Evolutionary conservation across 2,888 invertebrate genomes (phyloP), one percentile per base, ranked within the genome.

Genomic region (Monoplex corrugatus): DNA sequence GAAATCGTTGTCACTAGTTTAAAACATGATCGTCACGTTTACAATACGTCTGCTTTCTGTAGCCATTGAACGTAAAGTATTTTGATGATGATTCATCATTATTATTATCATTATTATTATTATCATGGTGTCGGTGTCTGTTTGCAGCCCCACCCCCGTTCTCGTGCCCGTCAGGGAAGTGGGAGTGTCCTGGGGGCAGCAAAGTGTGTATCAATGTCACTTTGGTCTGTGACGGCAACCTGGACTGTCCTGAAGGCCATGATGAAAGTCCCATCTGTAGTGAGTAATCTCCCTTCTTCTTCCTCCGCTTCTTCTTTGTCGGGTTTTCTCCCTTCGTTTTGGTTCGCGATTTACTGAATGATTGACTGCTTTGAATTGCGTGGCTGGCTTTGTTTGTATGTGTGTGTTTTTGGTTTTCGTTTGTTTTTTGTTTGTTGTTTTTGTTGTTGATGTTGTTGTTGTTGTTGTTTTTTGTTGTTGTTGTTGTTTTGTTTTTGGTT

Each of bases 231-330:
- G 94, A 99, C 95, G 97, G 97, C 8, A 97, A 97, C 68, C 96
- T 97, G 19, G 98, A 99, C 95, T 99, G 99, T 96, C 99, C 99
- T 0, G 98, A 98, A 95, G 98, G 98, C 0, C 97, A 95, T 40
- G 96, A 96, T 92, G 99, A 99, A 97, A 99, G 99, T 68, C 97
- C 97, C 16, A 98, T 98, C 87, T 99, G 99, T 95, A 98, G 96
- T 95, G 92, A 94, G 95, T n/a, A n/a, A n/a, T n/a, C n/a, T n/a
- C n/a, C n/a, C n/a, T n/a, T n/a, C n/a, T n/a, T n/a, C n/a, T n/a
- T 94, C n/a, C 16, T 44, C 13, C 3, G 10, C 1, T 50, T 10
- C 50, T 19, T 50, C n/a, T n/a, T n/a, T n/a, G n/a, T n/a, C n/a
- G n/a, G n/a, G n/a, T n/a, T n/a, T n/a, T n/a, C n/a, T n/a, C n/a